These are phyloP conservation scores for Vulpes lagopus DNA, from an alignment of 2,113 vertebrate species.

Conservation along the genomic window DNA sequence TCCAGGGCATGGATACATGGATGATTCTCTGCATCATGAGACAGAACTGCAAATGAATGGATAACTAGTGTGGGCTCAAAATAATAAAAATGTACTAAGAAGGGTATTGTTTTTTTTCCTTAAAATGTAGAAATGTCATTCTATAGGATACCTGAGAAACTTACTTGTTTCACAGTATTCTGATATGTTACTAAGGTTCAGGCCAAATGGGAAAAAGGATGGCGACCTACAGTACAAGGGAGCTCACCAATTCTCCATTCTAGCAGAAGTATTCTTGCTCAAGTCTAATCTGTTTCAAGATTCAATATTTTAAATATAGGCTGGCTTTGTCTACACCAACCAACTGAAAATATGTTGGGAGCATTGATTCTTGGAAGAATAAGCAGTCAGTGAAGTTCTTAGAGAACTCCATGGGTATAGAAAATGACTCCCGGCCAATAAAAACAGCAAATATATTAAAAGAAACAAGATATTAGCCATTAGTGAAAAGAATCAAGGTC, in stretches of 20 bases:
- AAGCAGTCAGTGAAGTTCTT: neutral
- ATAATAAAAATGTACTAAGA: neutral
- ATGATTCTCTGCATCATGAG: neutral
- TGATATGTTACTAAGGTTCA: neutral
- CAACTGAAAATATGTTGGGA: neutral
- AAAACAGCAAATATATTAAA: neutral
- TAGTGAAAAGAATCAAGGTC: neutral
- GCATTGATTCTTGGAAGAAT: neutral
- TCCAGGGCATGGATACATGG: neutral
- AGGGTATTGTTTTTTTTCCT: neutral
- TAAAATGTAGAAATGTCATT: neutral
- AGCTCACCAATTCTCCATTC: neutral
- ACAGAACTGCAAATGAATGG: neutral
- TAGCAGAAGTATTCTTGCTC: neutral
- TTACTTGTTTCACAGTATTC: neutral
- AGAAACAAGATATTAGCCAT: neutral
- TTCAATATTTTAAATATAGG: neutral
- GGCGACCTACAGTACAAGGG: neutral
- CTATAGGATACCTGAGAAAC: neutral
- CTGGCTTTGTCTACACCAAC: neutral
- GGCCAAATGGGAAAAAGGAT: neutral
- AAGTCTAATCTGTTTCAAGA: neutral
- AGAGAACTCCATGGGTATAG: neutral
- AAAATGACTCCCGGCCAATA: neutral
- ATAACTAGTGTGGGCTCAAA: neutral